phyloP scores from a whole-genome alignment of 2,888 invertebrate genomes.

The Drosophila trichaetosa region DNA sequence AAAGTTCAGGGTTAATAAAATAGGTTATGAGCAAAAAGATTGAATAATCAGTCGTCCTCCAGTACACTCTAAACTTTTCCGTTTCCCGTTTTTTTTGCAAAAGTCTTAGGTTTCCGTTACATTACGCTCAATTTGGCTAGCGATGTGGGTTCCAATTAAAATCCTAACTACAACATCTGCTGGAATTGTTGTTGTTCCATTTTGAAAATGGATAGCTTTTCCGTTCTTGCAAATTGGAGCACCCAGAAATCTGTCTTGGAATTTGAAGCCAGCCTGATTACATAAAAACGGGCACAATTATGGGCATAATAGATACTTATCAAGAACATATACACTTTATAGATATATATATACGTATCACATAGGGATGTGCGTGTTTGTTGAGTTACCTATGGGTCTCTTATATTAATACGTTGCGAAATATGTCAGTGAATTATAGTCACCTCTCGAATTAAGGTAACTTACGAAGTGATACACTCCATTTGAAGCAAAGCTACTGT shows the following conservation, averaged over 20 bases:
- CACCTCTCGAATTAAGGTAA: neutral
- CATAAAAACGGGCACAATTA: neutral
- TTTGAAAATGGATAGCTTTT: neutral
- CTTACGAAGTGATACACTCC: slow-evolving; percentile 45
- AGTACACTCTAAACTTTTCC: neutral
- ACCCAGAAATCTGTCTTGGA: neutral
- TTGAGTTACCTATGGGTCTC: neutral
- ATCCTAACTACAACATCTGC: neutral
- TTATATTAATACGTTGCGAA: neutral
- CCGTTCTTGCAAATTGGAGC: neutral
- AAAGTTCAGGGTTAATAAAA: neutral
- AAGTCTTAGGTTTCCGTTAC: no score
- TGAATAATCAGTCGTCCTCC: neutral
- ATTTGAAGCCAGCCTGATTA: neutral
- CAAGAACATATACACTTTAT: no score
- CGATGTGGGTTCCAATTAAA: neutral
- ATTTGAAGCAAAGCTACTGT: slow-evolving; percentile 45
- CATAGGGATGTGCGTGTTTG: neutral
- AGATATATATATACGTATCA: neutral
- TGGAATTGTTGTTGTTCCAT: neutral
- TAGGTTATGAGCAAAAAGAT: neutral
- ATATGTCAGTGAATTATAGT: rapidly evolving
- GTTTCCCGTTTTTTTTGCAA: no score
- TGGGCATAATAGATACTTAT: neutral
- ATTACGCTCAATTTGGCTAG: neutral